These are phyloP conservation scores for Onychostoma macrolepis DNA, from an alignment of 2,113 vertebrate genomes.

Conservation along the genomic window DNA sequence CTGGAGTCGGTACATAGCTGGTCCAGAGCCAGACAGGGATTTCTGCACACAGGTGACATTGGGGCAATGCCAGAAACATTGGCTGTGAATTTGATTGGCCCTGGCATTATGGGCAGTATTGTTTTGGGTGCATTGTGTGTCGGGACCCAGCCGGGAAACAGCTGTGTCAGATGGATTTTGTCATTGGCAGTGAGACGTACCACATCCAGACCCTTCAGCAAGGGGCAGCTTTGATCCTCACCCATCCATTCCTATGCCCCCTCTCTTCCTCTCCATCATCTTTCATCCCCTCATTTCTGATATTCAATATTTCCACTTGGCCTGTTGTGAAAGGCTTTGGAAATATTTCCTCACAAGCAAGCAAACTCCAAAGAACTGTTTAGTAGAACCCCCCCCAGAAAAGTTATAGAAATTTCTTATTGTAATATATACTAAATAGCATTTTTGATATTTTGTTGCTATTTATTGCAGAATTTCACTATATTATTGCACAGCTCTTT, in stretches of 20 bases:
- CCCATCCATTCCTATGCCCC: constrained; percentile 48
- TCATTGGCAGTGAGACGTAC: constrained; percentile 59
- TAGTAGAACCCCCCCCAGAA: neutral
- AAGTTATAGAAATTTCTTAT: neutral
- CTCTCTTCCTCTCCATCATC: constrained; percentile 40
- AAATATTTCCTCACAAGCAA: neutral
- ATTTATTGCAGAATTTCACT: neutral
- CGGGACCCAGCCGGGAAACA: constrained; percentile 73
- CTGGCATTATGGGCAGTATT: constrained; percentile 63
- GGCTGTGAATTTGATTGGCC: constrained; percentile 57
- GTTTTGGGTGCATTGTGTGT: constrained; percentile 70
- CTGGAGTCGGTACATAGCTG: constrained; percentile 33
- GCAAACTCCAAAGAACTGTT: neutral
- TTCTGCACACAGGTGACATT: constrained; percentile 65
- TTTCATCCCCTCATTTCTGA: constrained; percentile 50
- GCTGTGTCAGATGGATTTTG: constrained; percentile 72
- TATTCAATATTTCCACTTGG: constrained; percentile 42
- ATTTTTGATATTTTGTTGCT: too few relatives aligned
- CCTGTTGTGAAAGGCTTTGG: constrained; percentile 3
- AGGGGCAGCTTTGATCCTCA: constrained; percentile 60
- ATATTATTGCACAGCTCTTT: neutral
- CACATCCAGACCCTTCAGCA: constrained; percentile 46
- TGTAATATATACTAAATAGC: neutral
- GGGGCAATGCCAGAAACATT: constrained; percentile 53
- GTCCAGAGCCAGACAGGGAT: neutral